Conservation (phyloP, 1,140 invertebrate species). For the Drosophila lacertosa region DNA sequence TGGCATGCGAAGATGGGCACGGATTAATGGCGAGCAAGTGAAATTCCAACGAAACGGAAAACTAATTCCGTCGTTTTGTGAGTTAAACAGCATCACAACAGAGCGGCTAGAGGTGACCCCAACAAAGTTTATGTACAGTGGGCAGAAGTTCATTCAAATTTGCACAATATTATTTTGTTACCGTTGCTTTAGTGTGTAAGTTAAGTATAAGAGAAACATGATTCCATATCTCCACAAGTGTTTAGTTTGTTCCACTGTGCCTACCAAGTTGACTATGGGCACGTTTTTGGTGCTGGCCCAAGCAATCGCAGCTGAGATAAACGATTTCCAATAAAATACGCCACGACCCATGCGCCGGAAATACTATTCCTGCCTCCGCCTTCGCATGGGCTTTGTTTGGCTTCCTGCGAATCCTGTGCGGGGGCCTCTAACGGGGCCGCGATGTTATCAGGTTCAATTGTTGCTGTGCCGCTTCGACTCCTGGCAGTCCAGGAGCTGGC, state of each 20-base stretch:
- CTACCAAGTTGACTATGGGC: slow-evolving; percentile 31
- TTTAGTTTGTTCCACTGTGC: slow-evolving; percentile 42
- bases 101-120: slow-evolving; percentile 29
- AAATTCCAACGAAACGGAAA: slow-evolving; percentile 80
- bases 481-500: slow-evolving; percentile 15
- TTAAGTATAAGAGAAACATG: too few species aligned
- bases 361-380: slow-evolving; percentile 39
- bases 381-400: slow-evolving; percentile 37
- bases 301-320: slow-evolving; percentile 62
- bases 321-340: slow-evolving; percentile 79
- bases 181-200: too few species aligned
- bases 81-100: slow-evolving; percentile 66
- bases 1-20: slow-evolving; percentile 47
- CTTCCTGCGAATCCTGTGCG: slow-evolving; percentile 40
- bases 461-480: slow-evolving; percentile 37
- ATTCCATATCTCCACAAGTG: too few species aligned
- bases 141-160: neutral
- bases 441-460: slow-evolving; percentile 74
- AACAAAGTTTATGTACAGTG: slow-evolving; percentile 48
- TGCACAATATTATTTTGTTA: too few species aligned
- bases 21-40: slow-evolving; percentile 60
- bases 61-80: slow-evolving; percentile 77
- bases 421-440: slow-evolving; percentile 10
- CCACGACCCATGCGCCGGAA: slow-evolving; percentile 57
- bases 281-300: slow-evolving; percentile 53